Conservation (phyloP, 2,113 vertebrate genomes). For the Psettodes erumei region DNA sequence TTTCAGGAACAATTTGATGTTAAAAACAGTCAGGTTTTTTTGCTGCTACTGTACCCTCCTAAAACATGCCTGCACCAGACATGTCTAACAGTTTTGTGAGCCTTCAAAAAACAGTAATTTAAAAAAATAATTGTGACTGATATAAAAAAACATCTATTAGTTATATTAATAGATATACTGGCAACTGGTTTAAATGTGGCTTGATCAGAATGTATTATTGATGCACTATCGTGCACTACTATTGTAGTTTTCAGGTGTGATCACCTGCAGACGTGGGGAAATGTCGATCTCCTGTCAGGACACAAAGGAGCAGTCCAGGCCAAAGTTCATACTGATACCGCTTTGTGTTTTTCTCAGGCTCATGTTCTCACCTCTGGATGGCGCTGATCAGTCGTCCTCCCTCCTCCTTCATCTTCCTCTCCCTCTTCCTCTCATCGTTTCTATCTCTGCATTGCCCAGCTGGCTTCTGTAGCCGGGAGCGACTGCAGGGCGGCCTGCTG, state of each 20-base stretch:
- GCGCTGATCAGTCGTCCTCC: conserved; percentile 70
- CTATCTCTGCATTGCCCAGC: conserved; percentile 75
- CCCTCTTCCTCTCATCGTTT: conserved; percentile 40
- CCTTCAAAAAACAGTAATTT: not conserved
- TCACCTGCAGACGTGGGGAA: not conserved
- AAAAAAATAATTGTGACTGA: not conserved
- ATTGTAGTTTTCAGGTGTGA: not conserved
- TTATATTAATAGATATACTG: not conserved
- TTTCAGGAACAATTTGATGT: too few relatives aligned
- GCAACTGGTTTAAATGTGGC: too few relatives aligned
- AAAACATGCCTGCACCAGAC: not conserved
- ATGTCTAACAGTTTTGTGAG: not conserved
- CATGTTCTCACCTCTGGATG: conserved; percentile 68
- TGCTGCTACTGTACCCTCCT: not conserved
- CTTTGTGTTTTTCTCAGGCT: not conserved
- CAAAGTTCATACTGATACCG: not conserved
- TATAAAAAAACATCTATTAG: not conserved
- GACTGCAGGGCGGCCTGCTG: conserved; percentile 80
- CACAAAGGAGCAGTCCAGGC: not conserved
- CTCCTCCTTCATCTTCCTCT: conserved; percentile 40
- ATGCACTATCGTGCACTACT: not conserved
- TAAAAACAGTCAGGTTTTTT: not conserved
- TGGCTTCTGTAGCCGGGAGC: conserved; percentile 82
- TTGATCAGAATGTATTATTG: too few relatives aligned
- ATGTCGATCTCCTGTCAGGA: not conserved